phyloP scores from a whole-genome alignment of 2,888 invertebrate species.

The Oxytorus armatus region DNA sequence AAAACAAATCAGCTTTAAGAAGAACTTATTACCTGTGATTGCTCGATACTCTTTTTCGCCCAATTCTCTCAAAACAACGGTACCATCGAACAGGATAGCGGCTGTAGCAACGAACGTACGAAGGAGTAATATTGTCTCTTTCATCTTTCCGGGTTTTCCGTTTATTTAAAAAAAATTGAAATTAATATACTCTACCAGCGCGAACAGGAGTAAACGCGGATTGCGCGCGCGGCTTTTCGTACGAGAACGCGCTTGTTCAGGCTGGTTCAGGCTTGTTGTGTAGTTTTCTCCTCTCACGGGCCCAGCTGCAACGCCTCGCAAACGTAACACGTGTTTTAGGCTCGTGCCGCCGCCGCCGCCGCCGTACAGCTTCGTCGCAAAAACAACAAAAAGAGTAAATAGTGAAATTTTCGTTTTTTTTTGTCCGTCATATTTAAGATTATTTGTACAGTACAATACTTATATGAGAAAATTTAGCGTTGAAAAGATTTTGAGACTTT shows the following conservation, averaged over 20 bases:
- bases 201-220: background rate
- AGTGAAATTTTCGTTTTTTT: conserved; percentile 17
- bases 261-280: background rate
- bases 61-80: conserved; percentile 72
- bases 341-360: background rate
- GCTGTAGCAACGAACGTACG: conserved; percentile 41
- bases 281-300: background rate
- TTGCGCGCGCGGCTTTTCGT: conserved; percentile 20
- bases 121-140: conserved; percentile 44
- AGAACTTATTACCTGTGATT: conserved; percentile 74
- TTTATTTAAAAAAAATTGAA: conserved; percentile 6
- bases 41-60: conserved; percentile 78
- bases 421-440: too few relatives aligned
- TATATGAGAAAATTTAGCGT: too few relatives aligned
- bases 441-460: too few relatives aligned
- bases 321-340: conserved; percentile 33
- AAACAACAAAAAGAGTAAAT: conserved; percentile 6
- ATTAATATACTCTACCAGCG: background rate
- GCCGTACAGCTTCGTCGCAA: background rate
- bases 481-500: background rate
- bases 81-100: conserved; percentile 67
- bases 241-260: background rate
- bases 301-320: conserved; percentile 3
- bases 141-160: conserved; percentile 6
- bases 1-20: too few relatives aligned